phyloP scores from a whole-genome alignment of 2,113 vertebrate species.

The Cyphomyrus plagiostoma region DNA sequence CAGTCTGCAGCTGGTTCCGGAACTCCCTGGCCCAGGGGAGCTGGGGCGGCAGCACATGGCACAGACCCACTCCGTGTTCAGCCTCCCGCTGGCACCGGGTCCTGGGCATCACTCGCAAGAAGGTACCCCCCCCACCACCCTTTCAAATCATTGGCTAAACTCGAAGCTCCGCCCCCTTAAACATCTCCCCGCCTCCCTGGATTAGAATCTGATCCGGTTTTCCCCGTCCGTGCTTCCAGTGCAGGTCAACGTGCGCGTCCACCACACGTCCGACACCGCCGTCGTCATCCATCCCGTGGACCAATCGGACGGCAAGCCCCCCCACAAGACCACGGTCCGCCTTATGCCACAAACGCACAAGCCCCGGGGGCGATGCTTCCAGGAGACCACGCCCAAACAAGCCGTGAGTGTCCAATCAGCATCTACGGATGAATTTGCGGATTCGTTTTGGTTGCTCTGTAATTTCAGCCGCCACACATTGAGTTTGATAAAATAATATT shows the following conservation, averaged over 20 bases:
- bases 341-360: slow-evolving; percentile 65
- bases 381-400: slow-evolving; percentile 86
- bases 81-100: slow-evolving; percentile 64
- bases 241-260: slow-evolving; percentile 77
- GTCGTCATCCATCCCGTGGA: slow-evolving; percentile 77
- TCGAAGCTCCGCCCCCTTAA: not conserved
- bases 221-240: slow-evolving; percentile 54
- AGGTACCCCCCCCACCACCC: slow-evolving; percentile 54
- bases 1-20: slow-evolving; percentile 64
- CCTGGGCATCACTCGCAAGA: slow-evolving; percentile 73
- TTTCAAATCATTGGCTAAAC: not conserved
- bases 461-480: not conserved
- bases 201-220: not conserved
- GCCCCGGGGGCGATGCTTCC: slow-evolving; percentile 84
- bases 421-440: not conserved
- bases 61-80: slow-evolving; percentile 72
- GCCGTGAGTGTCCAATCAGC: slow-evolving; percentile 59
- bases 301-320: slow-evolving; percentile 58
- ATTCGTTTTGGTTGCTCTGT: not conserved
- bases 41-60: slow-evolving; percentile 47
- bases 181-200: not conserved
- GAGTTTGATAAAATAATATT: not conserved
- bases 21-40: slow-evolving; percentile 56
- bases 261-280: slow-evolving; percentile 74
- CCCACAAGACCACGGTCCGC: slow-evolving; percentile 56